Conservation (phyloP, 2,797 vertebrate genomes). For the Lepus oiostolus region DNA sequence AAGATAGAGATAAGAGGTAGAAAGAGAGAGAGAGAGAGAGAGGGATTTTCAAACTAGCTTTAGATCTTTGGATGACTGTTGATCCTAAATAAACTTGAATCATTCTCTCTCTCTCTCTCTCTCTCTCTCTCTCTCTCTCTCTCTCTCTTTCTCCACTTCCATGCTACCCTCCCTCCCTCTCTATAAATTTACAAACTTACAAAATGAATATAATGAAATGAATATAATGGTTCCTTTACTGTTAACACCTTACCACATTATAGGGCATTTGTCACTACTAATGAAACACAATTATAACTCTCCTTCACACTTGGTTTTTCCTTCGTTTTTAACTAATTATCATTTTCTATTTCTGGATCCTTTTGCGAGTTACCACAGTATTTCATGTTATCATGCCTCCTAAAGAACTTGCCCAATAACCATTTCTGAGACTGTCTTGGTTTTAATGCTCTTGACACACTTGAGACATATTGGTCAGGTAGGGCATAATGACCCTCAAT, state of each 20-base stretch:
- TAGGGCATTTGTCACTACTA: not conserved
- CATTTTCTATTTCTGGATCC: not conserved
- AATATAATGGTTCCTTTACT: not conserved
- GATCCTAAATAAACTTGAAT: not conserved
- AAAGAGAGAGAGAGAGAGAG: not conserved
- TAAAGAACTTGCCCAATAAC: not conserved
- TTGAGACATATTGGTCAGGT: not conserved
- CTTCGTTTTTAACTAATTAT: not conserved
- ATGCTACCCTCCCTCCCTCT: not conserved
- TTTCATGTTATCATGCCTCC: not conserved
- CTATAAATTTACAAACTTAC: not conserved
- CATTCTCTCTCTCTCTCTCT: not conserved
- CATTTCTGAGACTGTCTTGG: not conserved
- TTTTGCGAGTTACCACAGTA: too few species aligned
- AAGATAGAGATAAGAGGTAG: not conserved
- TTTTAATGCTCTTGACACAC: not conserved
- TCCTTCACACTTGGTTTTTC: not conserved
- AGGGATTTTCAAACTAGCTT: not conserved
- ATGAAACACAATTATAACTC: not conserved
- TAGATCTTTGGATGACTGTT: not conserved
- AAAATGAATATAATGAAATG: not conserved
- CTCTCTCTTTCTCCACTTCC: not conserved
- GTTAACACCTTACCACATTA: not conserved
- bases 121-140: not conserved
- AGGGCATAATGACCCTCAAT: not conserved